Evolutionary conservation across 2,113 vertebrate genomes (phyloP), one percentile per base, ranked within the genome.

Genomic region (Spilogale gracilis): DNA sequence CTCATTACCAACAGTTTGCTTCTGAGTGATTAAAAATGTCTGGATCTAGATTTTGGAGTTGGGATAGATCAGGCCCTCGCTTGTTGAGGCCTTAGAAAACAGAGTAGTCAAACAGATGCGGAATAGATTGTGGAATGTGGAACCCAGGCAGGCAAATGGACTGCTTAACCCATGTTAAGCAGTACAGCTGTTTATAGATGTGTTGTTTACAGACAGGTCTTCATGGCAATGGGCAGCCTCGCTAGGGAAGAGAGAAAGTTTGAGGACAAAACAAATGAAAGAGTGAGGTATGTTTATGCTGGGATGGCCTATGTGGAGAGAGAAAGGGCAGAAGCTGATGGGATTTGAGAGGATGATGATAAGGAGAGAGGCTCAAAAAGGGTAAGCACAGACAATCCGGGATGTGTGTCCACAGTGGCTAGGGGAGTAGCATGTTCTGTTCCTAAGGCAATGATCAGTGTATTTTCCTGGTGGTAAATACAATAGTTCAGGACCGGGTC

Each of bases 21-120:
- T 95, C 6, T 5, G 65, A n/a, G 18, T 85, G 96, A 54, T 76
- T 81, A 52, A 78, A 80, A 69, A 60, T 91, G 12, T 56, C 45
- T 52, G 14, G 8, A 52, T 54, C 16, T 74, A 67, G 38, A 30
- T 61, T 78, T 52, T 67, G 23, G 80, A 56, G 21, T 27, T 81
- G 45, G 16, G 3, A 74, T 45, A 20, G 38, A 17, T 91, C 50
- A 32, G 18, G 11, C 43, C 67, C 32, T 69, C 67, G 18, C 32
- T 69, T 95, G 4, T 38, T 0, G 2, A 63, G 32, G 1, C 1
- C 13, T 1, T 14, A 76, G 73, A 20, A 96, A 80, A n/a, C 3
- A 50, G 9, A 18, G 14, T 11, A 50, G 20, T 73, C 30, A 89
- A 61, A 27, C 4, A 43, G 45, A 84, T 63, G 16, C 25, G 48